Percentiles rank a stretch among this genome's conserved stretches.
phyloP scores from a whole-genome alignment of 1,140 invertebrate genomes.

The Camponotus vicinus region DNA sequence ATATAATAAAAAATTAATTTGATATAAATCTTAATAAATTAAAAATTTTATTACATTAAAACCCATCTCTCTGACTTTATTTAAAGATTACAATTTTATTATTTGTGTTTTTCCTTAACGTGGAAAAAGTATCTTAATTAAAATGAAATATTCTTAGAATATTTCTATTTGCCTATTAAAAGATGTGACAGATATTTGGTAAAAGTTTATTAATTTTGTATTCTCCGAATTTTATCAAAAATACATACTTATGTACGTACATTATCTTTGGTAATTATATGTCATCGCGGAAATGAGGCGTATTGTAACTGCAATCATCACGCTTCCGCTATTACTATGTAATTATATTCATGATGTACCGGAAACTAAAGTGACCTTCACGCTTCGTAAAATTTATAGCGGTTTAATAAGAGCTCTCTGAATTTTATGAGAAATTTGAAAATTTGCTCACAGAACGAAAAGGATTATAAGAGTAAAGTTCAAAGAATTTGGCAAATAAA shows the following conservation, averaged over 20 bases:
- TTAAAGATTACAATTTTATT: not conserved
- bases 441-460: not conserved
- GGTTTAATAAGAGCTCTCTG: not conserved
- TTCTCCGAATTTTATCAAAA: not conserved
- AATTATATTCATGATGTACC: constrained; percentile 37
- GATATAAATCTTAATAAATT: no score
- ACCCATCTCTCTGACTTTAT: not conserved
- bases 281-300: constrained; percentile 18
- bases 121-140: not conserved
- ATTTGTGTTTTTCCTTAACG: not conserved
- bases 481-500: not conserved
- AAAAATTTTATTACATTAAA: not conserved
- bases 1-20: not conserved
- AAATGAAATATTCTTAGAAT: not conserved
- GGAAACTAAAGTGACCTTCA: constrained; percentile 29
- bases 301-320: constrained; percentile 35
- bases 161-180: not conserved
- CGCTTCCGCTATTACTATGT: constrained; percentile 28
- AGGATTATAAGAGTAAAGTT: not conserved
- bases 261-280: constrained; percentile 13
- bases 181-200: not conserved
- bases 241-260: not conserved
- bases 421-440: not conserved
- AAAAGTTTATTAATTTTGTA: not conserved
- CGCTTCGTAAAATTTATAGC: constrained; percentile 1